These are phyloP conservation scores for Sinocyclocheilus anophthalmus DNA, from an alignment of 2,113 vertebrate genomes.

Conservation along the genomic window DNA sequence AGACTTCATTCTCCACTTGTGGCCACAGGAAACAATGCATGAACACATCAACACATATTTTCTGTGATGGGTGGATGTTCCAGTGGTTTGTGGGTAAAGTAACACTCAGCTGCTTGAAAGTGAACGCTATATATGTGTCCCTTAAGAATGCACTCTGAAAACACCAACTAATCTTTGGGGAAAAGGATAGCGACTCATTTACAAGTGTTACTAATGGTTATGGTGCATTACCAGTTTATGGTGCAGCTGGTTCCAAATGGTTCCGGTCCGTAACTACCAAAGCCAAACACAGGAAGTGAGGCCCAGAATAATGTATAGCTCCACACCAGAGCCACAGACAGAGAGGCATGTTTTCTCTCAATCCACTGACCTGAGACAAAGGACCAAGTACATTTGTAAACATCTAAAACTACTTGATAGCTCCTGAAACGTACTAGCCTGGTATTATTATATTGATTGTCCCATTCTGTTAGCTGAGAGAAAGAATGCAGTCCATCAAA, in stretches of 20 bases:
- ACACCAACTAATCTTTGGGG: neutral
- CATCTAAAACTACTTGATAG: neutral
- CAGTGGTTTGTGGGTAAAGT: neutral
- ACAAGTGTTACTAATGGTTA: neutral
- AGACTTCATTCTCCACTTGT: conserved; percentile 64
- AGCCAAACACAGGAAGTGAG: conserved; percentile 56
- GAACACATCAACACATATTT: neutral
- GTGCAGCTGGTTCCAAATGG: conserved; percentile 68
- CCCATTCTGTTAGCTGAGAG: neutral
- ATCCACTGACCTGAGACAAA: conserved; percentile 63
- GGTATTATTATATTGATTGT: neutral
- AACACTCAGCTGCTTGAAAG: neutral
- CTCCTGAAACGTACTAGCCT: neutral
- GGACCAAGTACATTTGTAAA: neutral
- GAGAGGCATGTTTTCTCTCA: conserved; percentile 55
- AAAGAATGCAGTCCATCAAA: neutral
- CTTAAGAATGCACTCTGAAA: neutral
- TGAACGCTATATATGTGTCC: neutral
- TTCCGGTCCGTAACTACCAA: conserved; percentile 68
- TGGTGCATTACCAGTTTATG: conserved; percentile 60
- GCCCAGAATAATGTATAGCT: conserved; percentile 63
- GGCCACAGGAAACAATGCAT: conserved; percentile 14
- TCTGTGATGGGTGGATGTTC: neutral
- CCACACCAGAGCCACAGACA: conserved; percentile 59
- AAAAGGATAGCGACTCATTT: neutral